A percentile compares a stretch with the other conserved stretches of the same genome.
phyloP scores from a whole-genome alignment of 2,888 invertebrate genomes.

The Lagria hirta region DNA sequence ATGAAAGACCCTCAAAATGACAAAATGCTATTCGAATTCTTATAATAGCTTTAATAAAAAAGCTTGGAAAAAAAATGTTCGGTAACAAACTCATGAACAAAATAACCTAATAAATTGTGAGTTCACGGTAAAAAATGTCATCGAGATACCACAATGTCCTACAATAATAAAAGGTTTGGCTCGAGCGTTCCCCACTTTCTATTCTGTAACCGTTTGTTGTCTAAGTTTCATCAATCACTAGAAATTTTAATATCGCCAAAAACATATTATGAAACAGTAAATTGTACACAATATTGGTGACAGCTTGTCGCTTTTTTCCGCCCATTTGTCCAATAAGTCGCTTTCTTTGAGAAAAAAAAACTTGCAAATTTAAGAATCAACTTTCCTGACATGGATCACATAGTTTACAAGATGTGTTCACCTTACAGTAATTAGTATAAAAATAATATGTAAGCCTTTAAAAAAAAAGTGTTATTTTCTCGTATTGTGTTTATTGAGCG shows the following conservation, averaged over 20 bases:
- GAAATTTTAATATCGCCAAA: conserved; percentile 56
- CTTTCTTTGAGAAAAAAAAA: too few species aligned
- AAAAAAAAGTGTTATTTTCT: too few species aligned
- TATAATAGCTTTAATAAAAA: conserved; percentile 21
- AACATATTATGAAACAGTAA: conserved; percentile 54
- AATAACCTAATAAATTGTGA: conserved; percentile 36
- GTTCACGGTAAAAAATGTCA: conserved; percentile 39
- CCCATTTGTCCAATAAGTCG: too few species aligned
- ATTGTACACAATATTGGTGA: conserved; percentile 53
- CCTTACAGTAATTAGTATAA: too few species aligned
- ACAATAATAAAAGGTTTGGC: conserved; percentile 39
- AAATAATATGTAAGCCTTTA: too few species aligned
- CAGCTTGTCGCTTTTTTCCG: conserved; percentile 52
- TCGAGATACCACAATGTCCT: conserved; percentile 33
- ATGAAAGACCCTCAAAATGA: too few species aligned
- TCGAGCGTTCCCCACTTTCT: conserved; percentile 44
- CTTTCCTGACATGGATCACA: too few species aligned
- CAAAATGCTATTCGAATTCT: too few species aligned
- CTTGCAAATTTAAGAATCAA: too few species aligned
- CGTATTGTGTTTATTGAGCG: too few species aligned
- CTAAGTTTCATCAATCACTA: conserved; percentile 55
- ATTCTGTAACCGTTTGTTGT: conserved; percentile 46
- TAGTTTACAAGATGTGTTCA: too few species aligned
- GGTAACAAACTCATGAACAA: conserved; percentile 27
- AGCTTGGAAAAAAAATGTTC: conserved; percentile 5